These are phyloP conservation scores for Pachyseris speciosa DNA, from an alignment of 64 coral and sea anemone species.

Conservation along the genomic window DNA sequence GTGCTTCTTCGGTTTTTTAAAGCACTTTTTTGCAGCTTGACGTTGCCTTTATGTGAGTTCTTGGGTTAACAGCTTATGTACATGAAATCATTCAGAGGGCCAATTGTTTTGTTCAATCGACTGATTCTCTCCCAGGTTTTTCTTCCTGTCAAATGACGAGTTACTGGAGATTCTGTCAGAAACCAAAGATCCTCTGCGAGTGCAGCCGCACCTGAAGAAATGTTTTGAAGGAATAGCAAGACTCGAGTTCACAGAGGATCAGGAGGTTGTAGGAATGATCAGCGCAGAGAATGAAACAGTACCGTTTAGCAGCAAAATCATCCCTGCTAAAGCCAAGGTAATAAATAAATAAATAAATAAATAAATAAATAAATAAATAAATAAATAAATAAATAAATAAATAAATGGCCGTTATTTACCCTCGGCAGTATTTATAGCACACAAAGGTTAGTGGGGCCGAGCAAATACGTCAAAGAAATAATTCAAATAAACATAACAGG, in stretches of 20 bases:
- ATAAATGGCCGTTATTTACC: too few relatives aligned
- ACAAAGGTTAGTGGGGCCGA: too few relatives aligned
- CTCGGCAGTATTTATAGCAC: too few relatives aligned
- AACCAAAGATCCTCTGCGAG: conserved; percentile 97
- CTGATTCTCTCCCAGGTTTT: conserved; percentile 72
- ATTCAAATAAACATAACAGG: too few relatives aligned
- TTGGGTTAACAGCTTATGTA: too few relatives aligned
- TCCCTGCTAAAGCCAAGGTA: conserved; percentile 99
- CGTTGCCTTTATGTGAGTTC: too few relatives aligned
- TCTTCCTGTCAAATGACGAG: conserved; percentile 99
- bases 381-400: too few relatives aligned
- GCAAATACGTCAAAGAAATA: too few relatives aligned
- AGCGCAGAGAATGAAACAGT: conserved; percentile 99
- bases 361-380: too few relatives aligned
- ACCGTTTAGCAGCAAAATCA: conserved; percentile 90
- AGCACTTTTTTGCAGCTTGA: too few relatives aligned
- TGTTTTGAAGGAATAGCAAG: conserved; percentile 97
- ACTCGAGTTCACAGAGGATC: conserved; percentile 97
- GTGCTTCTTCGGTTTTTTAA: too few relatives aligned
- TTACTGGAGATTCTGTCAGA: conserved; percentile 97
- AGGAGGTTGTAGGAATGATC: conserved; percentile 99
- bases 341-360: neutral
- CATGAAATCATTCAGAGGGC: too few relatives aligned
- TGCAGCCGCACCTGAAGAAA: conserved; percentile 98
- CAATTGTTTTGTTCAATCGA: neutral